Evolutionary conservation across 2,888 invertebrate genomes (phyloP).

Genomic region (Leptinotarsa peninsularis): DNA sequence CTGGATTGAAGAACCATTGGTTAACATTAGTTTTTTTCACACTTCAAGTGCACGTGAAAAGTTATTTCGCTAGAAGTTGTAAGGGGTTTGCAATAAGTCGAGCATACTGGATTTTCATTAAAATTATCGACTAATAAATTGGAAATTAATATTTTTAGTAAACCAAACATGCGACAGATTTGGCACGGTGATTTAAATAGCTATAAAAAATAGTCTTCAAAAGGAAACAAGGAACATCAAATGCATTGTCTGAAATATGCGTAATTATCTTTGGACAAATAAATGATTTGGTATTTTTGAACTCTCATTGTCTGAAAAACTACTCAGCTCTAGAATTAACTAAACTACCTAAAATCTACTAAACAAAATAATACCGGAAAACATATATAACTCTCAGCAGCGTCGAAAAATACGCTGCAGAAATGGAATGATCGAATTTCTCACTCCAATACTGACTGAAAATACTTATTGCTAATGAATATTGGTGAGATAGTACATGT

Average conservation of each 20-base stretch:
- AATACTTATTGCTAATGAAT: constrained; percentile 70
- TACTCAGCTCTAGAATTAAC: constrained; percentile 34
- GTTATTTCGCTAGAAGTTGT: neutral
- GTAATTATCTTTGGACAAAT: neutral
- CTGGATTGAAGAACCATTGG: too few relatives aligned
- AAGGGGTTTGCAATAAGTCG: neutral
- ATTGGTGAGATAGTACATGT: constrained; percentile 60
- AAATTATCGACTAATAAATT: neutral
- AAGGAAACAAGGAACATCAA: neutral
- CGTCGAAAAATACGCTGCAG: constrained; percentile 44
- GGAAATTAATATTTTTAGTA: neutral
- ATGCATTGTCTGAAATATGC: neutral
- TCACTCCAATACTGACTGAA: constrained; percentile 68
- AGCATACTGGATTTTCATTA: constrained; percentile 4
- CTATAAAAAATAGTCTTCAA: neutral
- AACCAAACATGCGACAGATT: constrained; percentile 6
- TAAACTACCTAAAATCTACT: constrained; percentile 47
- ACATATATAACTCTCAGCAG: constrained; percentile 47
- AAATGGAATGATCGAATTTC: constrained; percentile 65
- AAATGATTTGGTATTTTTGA: constrained; percentile 25
- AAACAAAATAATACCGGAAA: constrained; percentile 59
- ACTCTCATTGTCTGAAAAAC: constrained; percentile 31
- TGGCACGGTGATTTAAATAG: neutral
- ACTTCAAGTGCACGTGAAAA: neutral
- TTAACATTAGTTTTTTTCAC: neutral